A percentile compares a stretch with the other conserved stretches of the same genome.
These are phyloP conservation scores for Iphiclides podalirius DNA, from an alignment of 2,888 invertebrate genomes.

Conservation along the genomic window DNA sequence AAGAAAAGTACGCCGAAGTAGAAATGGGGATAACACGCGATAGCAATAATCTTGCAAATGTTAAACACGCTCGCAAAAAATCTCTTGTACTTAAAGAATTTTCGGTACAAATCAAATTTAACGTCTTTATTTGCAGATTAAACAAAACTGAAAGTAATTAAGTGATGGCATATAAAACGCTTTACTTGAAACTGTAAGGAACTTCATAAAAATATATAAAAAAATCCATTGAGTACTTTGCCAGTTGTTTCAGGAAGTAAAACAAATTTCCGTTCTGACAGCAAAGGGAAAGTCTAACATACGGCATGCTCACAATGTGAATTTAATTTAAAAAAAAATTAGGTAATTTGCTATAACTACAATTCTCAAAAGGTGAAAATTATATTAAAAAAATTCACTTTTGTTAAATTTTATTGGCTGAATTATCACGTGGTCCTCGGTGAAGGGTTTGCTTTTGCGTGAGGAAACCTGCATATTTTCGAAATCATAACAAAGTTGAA, in stretches of 20 bases:
- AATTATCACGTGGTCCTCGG: too few relatives aligned
- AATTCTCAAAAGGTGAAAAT: too few relatives aligned
- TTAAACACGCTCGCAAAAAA: neutral
- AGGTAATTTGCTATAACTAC: too few relatives aligned
- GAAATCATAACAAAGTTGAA: too few relatives aligned
- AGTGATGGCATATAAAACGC: neutral
- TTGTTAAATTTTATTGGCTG: too few relatives aligned
- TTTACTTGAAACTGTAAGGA: neutral
- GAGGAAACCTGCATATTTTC: too few relatives aligned
- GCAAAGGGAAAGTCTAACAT: too few relatives aligned
- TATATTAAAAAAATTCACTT: too few relatives aligned
- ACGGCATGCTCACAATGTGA: too few relatives aligned
- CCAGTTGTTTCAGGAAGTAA: neutral
- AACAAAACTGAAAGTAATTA: neutral
- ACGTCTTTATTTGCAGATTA: neutral
- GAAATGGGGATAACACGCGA: neutral
- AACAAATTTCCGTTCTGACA: neutral
- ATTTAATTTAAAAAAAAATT: too few relatives aligned
- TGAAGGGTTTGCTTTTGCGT: too few relatives aligned
- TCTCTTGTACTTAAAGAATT: neutral
- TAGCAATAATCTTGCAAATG: neutral
- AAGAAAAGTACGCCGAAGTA: neutral
- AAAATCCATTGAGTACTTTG: neutral
- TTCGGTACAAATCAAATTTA: neutral
- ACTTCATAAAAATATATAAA: neutral